phyloP scores from a whole-genome alignment of 2,888 invertebrate species.

The Corbicula japonica region DNA sequence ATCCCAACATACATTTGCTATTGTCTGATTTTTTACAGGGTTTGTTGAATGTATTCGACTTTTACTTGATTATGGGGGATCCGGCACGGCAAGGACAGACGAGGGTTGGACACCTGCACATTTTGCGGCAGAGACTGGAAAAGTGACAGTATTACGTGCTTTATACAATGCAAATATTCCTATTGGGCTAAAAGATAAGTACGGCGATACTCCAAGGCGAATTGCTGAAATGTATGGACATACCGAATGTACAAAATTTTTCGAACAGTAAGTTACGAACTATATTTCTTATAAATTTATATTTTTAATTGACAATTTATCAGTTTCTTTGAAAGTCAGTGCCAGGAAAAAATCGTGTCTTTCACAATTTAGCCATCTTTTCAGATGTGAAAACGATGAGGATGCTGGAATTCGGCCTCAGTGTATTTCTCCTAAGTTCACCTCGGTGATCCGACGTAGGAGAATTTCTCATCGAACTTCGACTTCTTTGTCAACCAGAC shows the following conservation, averaged over 20 bases:
- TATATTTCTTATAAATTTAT: neutral
- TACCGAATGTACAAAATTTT: slow-evolving; percentile 79
- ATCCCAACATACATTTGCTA: neutral
- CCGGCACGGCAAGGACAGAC: slow-evolving; percentile 77
- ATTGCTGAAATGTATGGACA: slow-evolving; percentile 83
- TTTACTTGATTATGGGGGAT: slow-evolving; percentile 82
- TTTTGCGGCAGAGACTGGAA: slow-evolving; percentile 84
- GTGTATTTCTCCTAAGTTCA: slow-evolving; percentile 33
- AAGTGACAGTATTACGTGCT: slow-evolving; percentile 77
- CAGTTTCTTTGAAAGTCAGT: neutral
- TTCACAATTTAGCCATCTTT: neutral
- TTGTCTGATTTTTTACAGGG: slow-evolving; percentile 69
- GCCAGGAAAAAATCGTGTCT: neutral
- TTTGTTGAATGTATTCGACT: slow-evolving; percentile 83
- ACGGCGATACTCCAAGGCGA: slow-evolving; percentile 80
- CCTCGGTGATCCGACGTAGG: slow-evolving; percentile 35
- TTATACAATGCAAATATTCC: slow-evolving; percentile 79
- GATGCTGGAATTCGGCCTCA: slow-evolving; percentile 27
- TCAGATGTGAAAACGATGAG: slow-evolving; percentile 41
- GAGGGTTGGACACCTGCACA: slow-evolving; percentile 85
- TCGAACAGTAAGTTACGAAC: slow-evolving; percentile 78
- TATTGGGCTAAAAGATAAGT: slow-evolving; percentile 78
- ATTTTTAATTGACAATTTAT: neutral
- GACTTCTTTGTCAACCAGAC: slow-evolving; percentile 8
- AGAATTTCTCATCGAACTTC: slow-evolving; percentile 17